Base-by-base conservation (phyloP, 2,888 invertebrate species). In the Drosophila austrosaltans region DNA sequence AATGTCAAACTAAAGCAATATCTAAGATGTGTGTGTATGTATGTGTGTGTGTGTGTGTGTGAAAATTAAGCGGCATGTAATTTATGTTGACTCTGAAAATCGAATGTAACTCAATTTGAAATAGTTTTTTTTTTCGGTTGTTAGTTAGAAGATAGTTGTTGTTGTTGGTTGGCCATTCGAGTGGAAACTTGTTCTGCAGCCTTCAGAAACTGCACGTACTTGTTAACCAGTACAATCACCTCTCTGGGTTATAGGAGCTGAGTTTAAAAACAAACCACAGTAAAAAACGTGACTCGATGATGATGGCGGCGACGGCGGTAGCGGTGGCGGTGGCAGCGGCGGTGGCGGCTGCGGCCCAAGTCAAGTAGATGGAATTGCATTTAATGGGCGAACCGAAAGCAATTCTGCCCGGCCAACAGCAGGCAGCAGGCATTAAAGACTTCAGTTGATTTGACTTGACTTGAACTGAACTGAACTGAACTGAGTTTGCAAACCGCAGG, bases 81-180 rank as follows among this genome's bases (percentile, higher is more conserved):
- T 88, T 83, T 87, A 87, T 83, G 82, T 86, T 83, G 87, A 83
- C 89, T 83, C 84, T 81, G 87, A 71, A 81, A 86, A 83, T 77
- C 82, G 82, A 81, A 88, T 83, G 76, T 78, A 81, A 76, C 78
- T 85, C 80, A 82, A 87, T 87, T 82, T 74, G 71, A 77, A 72
- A 85, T 82, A 69, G 85, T 85, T 75, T 67, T 77, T 81, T 20
- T 0, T 56, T 25, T 25, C 53, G 59, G 63, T 53, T 66, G 63
- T 39, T 32, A 66, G 66, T 63, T 59, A 28, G 56, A 39, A 39
- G 44, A 10, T 39, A 44, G 20, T 36, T 54, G 63, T 25, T 64
- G 39, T 32, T 32, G n/a, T 53, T 57, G 58, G 40, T 40, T 42
- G 16, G 39, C 58, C 25, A 36, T 16, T 39, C 54, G 69, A 61